phyloP scores from a whole-genome alignment of 2,888 invertebrate species.

The Caenorhabditis sulstoni region DNA sequence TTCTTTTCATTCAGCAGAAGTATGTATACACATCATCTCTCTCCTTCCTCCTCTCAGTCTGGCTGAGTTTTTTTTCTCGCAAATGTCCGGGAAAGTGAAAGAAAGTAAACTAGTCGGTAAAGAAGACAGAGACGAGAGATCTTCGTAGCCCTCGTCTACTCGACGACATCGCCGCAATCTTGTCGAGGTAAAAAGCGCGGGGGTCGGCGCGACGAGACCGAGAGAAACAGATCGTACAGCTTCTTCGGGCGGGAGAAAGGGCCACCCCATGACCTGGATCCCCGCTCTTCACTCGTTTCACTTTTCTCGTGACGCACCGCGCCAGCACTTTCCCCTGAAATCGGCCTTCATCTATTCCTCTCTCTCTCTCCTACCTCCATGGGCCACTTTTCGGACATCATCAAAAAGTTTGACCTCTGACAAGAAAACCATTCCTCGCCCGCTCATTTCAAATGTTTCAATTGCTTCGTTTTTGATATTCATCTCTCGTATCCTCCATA shows the following conservation, averaged over 20 bases:
- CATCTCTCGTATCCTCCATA: neutral
- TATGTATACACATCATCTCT: constrained; percentile 47
- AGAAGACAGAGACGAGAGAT: constrained; percentile 20
- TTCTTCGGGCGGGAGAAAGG: constrained; percentile 49
- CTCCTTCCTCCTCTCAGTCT: constrained; percentile 26
- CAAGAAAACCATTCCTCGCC: constrained; percentile 24
- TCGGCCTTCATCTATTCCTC: constrained; percentile 44
- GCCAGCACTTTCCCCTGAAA: constrained; percentile 64
- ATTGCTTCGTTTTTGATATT: constrained; percentile 13
- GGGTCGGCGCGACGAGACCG: constrained; percentile 13
- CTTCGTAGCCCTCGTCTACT: too few species aligned
- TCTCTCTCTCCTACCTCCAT: constrained; percentile 32
- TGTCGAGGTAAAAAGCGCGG: constrained; percentile 48
- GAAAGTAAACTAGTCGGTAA: constrained; percentile 62
- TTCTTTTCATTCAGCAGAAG: constrained; percentile 53
- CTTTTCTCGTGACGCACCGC: constrained; percentile 64
- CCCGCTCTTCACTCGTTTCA: constrained; percentile 64
- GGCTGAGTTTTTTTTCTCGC: constrained; percentile 36
- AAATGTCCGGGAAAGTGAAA: constrained; percentile 50
- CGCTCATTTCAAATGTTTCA: constrained; percentile 19
- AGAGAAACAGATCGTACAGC: constrained; percentile 58
- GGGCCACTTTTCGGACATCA: constrained; percentile 50
- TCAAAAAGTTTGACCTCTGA: constrained; percentile 55
- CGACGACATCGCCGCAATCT: constrained; percentile 10
- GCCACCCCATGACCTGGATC: constrained; percentile 61